Percentiles rank a stretch among this genome's conserved stretches.
Evolutionary conservation across 2,113 vertebrate species (phyloP).

Genomic region (Egretta garzetta): DNA sequence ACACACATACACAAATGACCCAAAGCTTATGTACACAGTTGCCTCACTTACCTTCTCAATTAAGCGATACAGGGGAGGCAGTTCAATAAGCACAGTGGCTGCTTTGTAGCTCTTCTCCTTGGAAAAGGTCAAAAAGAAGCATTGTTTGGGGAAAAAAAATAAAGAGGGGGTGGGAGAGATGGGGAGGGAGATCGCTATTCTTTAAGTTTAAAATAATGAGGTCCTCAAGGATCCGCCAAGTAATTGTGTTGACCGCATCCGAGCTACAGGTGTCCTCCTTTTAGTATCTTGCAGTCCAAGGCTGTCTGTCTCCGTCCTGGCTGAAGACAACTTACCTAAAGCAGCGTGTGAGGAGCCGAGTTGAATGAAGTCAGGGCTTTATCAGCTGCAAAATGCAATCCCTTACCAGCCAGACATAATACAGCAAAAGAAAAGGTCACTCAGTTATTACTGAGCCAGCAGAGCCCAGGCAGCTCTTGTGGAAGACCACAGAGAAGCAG

Average conservation of each 20-base stretch:
- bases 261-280: conserved; percentile 90
- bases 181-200: conserved; percentile 67
- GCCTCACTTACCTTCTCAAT: conserved; percentile 87
- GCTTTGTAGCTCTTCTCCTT: conserved; percentile 80
- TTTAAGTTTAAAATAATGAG: conserved; percentile 83
- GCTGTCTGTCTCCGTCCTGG: conserved; percentile 70
- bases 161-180: conserved; percentile 45
- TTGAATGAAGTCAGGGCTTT: conserved; percentile 79
- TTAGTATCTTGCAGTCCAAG: conserved; percentile 71
- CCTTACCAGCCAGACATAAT: conserved; percentile 86
- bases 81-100: conserved; percentile 75
- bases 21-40: conserved; percentile 69
- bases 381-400: conserved; percentile 83
- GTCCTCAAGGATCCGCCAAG: conserved; percentile 81
- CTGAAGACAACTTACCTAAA: conserved; percentile 81
- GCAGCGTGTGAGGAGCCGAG: conserved; percentile 79
- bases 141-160: conserved; percentile 74
- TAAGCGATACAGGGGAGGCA: conserved; percentile 81
- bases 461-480: conserved; percentile 73
- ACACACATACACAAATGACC: conserved; percentile 73
- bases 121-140: conserved; percentile 86
- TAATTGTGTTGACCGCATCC: conserved; percentile 74
- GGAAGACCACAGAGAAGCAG: conserved; percentile 74
- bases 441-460: conserved; percentile 82
- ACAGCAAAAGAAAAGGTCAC: conserved; percentile 85